Evolutionary conservation across 1,140 invertebrate genomes (phyloP).

Genomic region (Lasioglossum albipes): DNA sequence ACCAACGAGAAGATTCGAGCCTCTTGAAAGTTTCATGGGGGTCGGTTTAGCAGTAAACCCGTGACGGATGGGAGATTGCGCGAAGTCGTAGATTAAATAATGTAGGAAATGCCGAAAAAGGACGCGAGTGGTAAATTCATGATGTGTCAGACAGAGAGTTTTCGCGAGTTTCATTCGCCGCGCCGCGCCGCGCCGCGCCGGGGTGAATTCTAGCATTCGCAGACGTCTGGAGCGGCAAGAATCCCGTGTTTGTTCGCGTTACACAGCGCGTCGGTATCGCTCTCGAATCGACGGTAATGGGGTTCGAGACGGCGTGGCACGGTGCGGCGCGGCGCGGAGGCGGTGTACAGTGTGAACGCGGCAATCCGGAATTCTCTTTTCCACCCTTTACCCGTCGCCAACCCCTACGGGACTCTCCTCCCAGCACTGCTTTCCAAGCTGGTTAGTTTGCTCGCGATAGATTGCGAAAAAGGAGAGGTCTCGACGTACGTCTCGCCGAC

Average conservation of each 20-base stretch:
- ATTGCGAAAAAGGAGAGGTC: conserved; percentile 41
- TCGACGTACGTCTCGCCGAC: conserved; percentile 17
- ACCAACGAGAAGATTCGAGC: no score
- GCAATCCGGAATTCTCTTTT: conserved; percentile 54
- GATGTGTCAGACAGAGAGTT: background rate
- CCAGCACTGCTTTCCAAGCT: background rate
- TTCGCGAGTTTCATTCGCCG: background rate
- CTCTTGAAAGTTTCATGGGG: no score
- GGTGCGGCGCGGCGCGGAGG: conserved; percentile 20
- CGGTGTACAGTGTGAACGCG: conserved; percentile 16
- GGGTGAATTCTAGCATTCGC: background rate
- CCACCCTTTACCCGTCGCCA: conserved; percentile 46
- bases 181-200: no score
- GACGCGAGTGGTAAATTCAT: background rate
- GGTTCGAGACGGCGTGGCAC: conserved; percentile 31
- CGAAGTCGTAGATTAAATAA: no score
- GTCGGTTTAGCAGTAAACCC: no score
- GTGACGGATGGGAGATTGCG: no score
- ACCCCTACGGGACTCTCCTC: conserved; percentile 40
- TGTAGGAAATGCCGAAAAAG: background rate
- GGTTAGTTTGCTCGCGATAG: conserved; percentile 48
- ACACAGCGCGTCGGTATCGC: conserved; percentile 43
- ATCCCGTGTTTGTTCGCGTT: conserved; percentile 38
- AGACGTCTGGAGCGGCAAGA: conserved; percentile 5
- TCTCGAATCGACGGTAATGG: conserved; percentile 46